Percentiles rank a stretch among this genome's conserved stretches.
These are phyloP conservation scores for Hylyphantes graminicola DNA, from an alignment of 1,140 invertebrate genomes.

Conservation along the genomic window DNA sequence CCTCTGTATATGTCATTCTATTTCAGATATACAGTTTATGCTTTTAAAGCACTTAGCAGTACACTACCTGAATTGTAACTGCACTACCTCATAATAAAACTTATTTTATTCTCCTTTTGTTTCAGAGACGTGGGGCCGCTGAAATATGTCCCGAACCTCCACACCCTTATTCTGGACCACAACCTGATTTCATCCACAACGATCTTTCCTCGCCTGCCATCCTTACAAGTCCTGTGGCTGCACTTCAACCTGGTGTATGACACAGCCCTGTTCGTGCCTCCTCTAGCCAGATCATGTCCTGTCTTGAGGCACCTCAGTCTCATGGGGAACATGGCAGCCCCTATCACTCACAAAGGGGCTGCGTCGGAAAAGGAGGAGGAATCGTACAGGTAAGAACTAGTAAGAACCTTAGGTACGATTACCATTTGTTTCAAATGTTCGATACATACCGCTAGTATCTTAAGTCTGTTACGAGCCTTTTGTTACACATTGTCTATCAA, in stretches of 20 bases:
- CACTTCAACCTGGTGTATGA: conserved; percentile 80
- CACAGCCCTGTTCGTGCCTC: conserved; percentile 78
- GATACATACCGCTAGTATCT: too few species aligned
- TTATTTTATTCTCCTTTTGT: neutral
- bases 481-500: too few species aligned
- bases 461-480: too few species aligned
- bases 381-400: conserved; percentile 80
- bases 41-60: too few species aligned
- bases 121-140: conserved; percentile 76
- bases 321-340: conserved; percentile 82
- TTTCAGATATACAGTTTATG: too few species aligned
- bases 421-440: too few species aligned
- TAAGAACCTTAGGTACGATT: too few species aligned
- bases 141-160: conserved; percentile 76
- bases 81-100: too few species aligned
- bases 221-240: conserved; percentile 80
- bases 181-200: conserved; percentile 76
- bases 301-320: conserved; percentile 77
- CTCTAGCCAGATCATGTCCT: conserved; percentile 75
- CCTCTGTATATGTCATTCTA: too few species aligned
- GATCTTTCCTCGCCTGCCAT: conserved; percentile 76
- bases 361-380: conserved; percentile 80
- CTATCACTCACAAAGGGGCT: conserved; percentile 77
- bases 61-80: too few species aligned
- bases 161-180: conserved; percentile 79